These are phyloP conservation scores for Drosophila pruinosa DNA, from an alignment of 1,140 invertebrate genomes.

Conservation along the genomic window DNA sequence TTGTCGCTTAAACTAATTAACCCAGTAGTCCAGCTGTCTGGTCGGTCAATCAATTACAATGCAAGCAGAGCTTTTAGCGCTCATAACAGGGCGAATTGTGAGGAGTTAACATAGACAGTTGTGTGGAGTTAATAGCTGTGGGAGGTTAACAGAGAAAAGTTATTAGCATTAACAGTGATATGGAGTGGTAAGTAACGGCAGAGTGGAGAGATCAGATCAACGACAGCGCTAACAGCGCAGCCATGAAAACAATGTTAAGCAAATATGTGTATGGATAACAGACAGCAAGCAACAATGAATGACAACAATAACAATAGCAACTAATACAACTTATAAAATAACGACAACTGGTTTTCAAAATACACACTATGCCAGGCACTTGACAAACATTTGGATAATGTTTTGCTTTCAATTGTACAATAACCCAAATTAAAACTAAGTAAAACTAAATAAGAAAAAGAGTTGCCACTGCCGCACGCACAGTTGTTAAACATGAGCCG, in stretches of 20 bases:
- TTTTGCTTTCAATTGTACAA: conserved; percentile 41
- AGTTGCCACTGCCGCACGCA: background rate
- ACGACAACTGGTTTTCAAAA: conserved; percentile 66
- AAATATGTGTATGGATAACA: conserved; percentile 42
- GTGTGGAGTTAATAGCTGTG: background rate
- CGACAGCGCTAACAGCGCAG: conserved; percentile 34
- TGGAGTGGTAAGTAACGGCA: background rate
- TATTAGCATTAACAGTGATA: background rate
- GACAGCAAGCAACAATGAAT: conserved; percentile 34
- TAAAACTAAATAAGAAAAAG: conserved; percentile 41
- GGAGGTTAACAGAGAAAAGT: background rate
- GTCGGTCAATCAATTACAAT: background rate
- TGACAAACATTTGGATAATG: conserved; percentile 45
- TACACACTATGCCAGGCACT: conserved; percentile 14
- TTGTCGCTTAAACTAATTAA: background rate
- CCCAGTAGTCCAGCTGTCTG: background rate
- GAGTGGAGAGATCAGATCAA: background rate
- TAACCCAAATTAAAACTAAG: conserved; percentile 72
- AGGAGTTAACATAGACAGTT: background rate
- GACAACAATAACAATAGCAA: conserved; percentile 9
- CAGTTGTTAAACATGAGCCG: conserved; percentile 52
- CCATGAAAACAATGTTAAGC: conserved; percentile 74
- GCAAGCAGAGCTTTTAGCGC: background rate
- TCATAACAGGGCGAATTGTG: background rate
- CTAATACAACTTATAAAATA: conserved; percentile 3